phyloP scores from a whole-genome alignment of 2,888 invertebrate genomes.

The Steinernema scapterisci region DNA sequence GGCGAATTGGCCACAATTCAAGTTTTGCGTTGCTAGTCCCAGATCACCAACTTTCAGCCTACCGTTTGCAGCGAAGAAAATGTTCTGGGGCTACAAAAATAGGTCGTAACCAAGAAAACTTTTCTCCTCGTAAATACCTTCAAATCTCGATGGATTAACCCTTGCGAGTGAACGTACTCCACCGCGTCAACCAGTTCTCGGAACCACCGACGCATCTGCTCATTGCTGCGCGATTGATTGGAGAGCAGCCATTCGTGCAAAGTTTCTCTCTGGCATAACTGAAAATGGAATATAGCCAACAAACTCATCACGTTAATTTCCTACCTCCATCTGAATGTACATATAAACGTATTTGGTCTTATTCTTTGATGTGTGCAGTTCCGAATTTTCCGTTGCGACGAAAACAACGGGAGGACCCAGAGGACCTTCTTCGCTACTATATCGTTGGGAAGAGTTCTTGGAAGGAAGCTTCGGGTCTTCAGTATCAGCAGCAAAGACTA shows the following conservation, averaged over 20 bases:
- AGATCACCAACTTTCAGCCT: conserved; percentile 95
- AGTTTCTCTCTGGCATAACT: conserved; percentile 71
- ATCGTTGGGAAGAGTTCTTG: too few relatives aligned
- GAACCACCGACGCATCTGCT: conserved; percentile 71
- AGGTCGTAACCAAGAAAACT: not conserved
- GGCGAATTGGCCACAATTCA: conserved; percentile 27
- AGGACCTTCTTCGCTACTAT: not conserved
- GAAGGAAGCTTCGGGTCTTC: not conserved
- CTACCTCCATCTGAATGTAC: conserved; percentile 87
- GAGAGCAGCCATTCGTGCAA: conserved; percentile 83
- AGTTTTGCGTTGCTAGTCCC: conserved; percentile 81
- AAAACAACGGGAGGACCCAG: conserved; percentile 34
- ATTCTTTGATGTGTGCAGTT: conserved; percentile 36
- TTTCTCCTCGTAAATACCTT: conserved; percentile 74
- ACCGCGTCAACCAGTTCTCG: conserved; percentile 91
- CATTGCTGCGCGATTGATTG: conserved; percentile 45
- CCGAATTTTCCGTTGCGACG: conserved; percentile 38
- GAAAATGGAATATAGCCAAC: conserved; percentile 32
- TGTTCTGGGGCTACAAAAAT: conserved; percentile 79
- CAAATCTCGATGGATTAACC: conserved; percentile 91
- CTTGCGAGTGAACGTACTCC: conserved; percentile 88
- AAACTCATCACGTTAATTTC: not conserved
- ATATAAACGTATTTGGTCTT: conserved; percentile 74
- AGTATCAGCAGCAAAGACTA: conserved; percentile 21
- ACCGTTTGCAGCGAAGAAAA: conserved; percentile 88